Evolutionary conservation across 2,113 vertebrate species (phyloP).

Genomic region (Athene cunicularia): DNA sequence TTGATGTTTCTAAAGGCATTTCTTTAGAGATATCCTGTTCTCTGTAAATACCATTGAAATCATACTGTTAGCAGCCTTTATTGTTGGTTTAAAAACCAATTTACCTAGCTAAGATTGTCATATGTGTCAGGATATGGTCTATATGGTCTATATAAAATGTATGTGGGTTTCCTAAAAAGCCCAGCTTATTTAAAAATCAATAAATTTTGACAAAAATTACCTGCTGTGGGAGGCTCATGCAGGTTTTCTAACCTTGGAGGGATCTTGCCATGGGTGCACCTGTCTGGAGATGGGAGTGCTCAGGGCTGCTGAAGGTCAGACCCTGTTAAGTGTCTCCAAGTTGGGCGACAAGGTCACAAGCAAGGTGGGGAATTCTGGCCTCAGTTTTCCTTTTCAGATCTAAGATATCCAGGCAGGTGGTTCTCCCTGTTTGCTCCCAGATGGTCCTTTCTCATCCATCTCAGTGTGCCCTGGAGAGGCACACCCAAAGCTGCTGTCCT

Average conservation of each 20-base stretch:
- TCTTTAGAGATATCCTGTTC: not conserved
- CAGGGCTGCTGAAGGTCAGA: not conserved
- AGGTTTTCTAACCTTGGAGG: not conserved
- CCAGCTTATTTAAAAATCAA: not conserved
- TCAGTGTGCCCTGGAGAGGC: accelerated
- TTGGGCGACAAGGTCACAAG: no score
- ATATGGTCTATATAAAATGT: not conserved
- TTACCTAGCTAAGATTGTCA: not conserved
- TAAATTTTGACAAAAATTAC: not conserved
- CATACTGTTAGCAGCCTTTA: not conserved
- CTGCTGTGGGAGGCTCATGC: not conserved
- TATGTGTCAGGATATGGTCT: no score
- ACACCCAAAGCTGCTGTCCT: accelerated
- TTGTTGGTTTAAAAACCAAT: not conserved
- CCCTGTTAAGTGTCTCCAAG: not conserved
- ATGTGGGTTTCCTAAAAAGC: not conserved
- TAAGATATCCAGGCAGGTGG: not conserved
- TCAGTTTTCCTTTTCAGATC: not conserved
- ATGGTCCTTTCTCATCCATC: not conserved
- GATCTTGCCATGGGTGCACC: no score
- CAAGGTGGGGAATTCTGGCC: not conserved
- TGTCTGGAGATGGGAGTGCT: not conserved
- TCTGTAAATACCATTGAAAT: not conserved
- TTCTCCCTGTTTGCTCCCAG: not conserved
- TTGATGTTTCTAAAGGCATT: not conserved